A percentile compares a stretch with the other conserved stretches of the same genome.
phyloP scores from a whole-genome alignment of 2,113 vertebrate genomes.

The Caloenas nicobarica region DNA sequence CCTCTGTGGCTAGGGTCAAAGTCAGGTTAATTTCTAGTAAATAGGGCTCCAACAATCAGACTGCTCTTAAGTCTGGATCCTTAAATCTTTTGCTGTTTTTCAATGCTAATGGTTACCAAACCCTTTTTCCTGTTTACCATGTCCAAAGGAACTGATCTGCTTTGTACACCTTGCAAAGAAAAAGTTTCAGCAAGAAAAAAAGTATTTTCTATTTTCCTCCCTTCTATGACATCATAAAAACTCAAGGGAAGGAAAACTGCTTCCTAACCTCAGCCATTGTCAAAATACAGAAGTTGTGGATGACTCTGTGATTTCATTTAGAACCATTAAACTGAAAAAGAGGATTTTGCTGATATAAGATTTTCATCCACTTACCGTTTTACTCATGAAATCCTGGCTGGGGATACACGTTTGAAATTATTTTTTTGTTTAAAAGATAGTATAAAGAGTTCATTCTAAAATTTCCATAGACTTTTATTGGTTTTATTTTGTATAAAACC shows the following conservation, averaged over 20 bases:
- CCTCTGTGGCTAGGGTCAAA: background rate
- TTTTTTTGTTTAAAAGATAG: background rate
- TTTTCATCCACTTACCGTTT: background rate
- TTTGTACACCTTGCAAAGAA: background rate
- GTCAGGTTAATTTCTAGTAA: background rate
- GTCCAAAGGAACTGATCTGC: background rate
- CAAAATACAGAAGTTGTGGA: background rate
- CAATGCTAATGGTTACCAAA: background rate
- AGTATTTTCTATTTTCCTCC: background rate
- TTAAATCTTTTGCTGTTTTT: background rate
- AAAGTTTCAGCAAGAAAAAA: background rate
- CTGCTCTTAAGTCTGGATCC: background rate
- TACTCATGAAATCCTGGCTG: rapidly evolving
- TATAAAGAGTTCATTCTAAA: background rate
- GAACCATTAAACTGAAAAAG: background rate
- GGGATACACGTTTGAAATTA: background rate
- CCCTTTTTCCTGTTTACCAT: background rate
- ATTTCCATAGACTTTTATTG: background rate
- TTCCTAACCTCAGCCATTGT: background rate
- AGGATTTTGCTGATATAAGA: background rate
- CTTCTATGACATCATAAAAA: background rate
- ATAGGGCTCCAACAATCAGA: background rate
- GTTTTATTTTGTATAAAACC: background rate
- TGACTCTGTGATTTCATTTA: background rate
- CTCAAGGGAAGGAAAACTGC: rapidly evolving